phyloP scores from a whole-genome alignment of 2,797 vertebrate genomes.

The Pterois miles region DNA sequence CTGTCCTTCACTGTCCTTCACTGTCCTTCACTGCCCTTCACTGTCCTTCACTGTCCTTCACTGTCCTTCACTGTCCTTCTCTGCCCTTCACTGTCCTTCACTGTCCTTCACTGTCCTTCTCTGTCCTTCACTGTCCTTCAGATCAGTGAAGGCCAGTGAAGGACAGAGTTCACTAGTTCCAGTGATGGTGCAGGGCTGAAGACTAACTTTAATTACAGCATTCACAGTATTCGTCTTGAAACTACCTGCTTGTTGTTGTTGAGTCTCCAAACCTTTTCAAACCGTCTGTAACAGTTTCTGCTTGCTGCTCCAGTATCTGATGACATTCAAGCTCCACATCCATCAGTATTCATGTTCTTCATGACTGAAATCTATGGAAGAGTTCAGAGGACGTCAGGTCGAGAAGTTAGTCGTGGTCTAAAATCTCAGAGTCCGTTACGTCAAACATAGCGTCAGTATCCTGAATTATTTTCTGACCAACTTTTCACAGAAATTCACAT shows the following conservation, averaged over 20 bases:
- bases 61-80: too few relatives aligned
- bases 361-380: neutral
- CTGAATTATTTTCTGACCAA: neutral
- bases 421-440: neutral
- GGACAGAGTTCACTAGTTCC: too few relatives aligned
- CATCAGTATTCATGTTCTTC: slow-evolving; percentile 10
- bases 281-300: slow-evolving; percentile 16
- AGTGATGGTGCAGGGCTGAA: too few relatives aligned
- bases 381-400: neutral
- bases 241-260: neutral
- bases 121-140: too few relatives aligned
- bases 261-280: slow-evolving; percentile 34
- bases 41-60: too few relatives aligned
- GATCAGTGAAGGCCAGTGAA: too few relatives aligned
- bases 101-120: too few relatives aligned
- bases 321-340: slow-evolving; percentile 33
- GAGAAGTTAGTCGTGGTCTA: neutral
- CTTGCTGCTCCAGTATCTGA: slow-evolving; percentile 18
- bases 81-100: too few relatives aligned
- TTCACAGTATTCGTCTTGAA: neutral
- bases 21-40: too few relatives aligned
- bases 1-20: too few relatives aligned
- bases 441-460: neutral
- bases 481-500: neutral
- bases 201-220: too few relatives aligned